A percentile compares a stretch with the other conserved stretches of the same genome.
phyloP scores from a whole-genome alignment of 2,113 vertebrate species.

The Dasyprocta punctata region DNA sequence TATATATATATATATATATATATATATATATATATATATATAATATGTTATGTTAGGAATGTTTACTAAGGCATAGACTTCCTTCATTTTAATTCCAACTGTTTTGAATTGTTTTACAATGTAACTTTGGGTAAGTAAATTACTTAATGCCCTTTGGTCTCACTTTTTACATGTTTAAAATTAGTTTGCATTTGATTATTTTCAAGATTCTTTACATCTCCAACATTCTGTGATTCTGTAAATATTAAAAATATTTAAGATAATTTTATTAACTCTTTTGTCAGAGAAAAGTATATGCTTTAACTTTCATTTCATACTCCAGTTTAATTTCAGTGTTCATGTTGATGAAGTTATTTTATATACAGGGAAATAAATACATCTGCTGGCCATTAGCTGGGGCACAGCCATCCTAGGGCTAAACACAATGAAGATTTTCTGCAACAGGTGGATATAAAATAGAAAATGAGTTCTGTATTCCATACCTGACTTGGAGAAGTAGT shows the following conservation, averaged over 20 bases:
- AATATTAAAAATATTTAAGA: not conserved
- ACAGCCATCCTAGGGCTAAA: not conserved
- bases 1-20: not conserved
- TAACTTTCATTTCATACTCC: not conserved
- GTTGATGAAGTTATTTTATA: not conserved
- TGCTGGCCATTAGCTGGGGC: not conserved
- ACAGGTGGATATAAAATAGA: not conserved
- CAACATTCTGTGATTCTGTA: not conserved
- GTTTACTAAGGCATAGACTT: not conserved
- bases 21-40: not conserved
- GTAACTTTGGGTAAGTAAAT: not conserved
- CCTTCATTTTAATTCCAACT: not conserved
- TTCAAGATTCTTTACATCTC: not conserved
- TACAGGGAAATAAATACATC: not conserved
- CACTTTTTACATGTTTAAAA: constrained; percentile 2
- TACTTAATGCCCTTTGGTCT: not conserved
- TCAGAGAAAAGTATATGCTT: not conserved
- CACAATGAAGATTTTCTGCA: not conserved
- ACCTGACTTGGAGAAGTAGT: not conserved
- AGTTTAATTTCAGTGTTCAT: constrained; percentile 31
- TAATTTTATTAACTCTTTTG: not conserved
- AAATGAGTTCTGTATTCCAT: not conserved
- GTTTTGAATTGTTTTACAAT: not conserved
- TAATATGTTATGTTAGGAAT: not conserved
- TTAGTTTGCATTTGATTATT: constrained; percentile 3